phyloP scores from a whole-genome alignment of 2,888 invertebrate genomes.

The Unio delphinus region DNA sequence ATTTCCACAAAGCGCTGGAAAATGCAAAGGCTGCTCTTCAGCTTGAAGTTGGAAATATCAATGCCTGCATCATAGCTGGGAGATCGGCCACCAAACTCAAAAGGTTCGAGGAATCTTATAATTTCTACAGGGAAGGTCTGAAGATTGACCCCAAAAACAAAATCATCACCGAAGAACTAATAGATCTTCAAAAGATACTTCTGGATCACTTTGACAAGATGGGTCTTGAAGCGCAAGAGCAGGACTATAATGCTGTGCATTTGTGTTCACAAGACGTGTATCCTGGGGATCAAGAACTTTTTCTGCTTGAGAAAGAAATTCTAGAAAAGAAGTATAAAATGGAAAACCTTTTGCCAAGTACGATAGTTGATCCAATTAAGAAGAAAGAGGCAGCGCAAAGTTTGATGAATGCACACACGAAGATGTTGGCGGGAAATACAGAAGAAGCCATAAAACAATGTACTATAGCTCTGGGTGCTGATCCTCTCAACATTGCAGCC shows the following conservation, averaged over 20 bases:
- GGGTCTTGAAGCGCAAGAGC: conserved; percentile 28
- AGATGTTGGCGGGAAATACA: conserved; percentile 30
- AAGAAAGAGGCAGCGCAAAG: conserved; percentile 39
- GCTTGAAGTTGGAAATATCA: conserved; percentile 21
- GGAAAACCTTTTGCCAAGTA: conserved; percentile 8
- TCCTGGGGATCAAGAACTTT: conserved; percentile 58
- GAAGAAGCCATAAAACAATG: conserved; percentile 40
- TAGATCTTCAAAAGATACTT: conserved; percentile 48
- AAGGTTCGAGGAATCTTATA: conserved; percentile 50
- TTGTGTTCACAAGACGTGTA: conserved; percentile 57
- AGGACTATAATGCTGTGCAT: conserved; percentile 51
- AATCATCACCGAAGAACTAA: conserved; percentile 43
- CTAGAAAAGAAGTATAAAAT: conserved; percentile 52
- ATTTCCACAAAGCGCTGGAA: conserved; percentile 32
- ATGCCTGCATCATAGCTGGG: conserved; percentile 40
- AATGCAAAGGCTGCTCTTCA: conserved; percentile 43
- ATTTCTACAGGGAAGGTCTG: conserved; percentile 50
- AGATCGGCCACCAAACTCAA: conserved; percentile 39
- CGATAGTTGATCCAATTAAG: conserved; percentile 11
- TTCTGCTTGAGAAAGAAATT: conserved; percentile 53
- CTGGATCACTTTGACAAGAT: conserved; percentile 37
- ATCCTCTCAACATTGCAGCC: conserved; percentile 41
- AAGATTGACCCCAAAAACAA: conserved; percentile 45
- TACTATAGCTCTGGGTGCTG: conserved; percentile 29
- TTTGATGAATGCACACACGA: conserved; percentile 43